Base-by-base conservation (phyloP, 2,113 vertebrate species). In the Zingel zingel region DNA sequence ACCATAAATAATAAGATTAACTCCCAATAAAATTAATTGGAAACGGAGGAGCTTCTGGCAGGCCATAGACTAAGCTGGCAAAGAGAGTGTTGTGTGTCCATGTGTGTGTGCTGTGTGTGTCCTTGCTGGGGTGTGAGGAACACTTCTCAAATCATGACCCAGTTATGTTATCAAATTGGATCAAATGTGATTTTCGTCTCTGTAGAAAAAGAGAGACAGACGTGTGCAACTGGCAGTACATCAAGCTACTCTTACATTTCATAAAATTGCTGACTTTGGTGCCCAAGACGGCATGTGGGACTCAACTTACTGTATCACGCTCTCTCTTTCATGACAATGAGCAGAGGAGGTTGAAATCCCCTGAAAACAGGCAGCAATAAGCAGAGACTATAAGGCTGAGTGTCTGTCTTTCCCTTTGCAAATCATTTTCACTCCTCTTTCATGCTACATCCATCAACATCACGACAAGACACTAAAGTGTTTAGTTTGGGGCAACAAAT, bases 131-230 rank as follows among this genome's bases (percentile, higher is more conserved):
- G 86, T 84, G 90, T 48, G 79, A 87, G 75, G 83, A 91, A 86
- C 77, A 90, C 88, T 89, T 91, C 90, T 92, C 91, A 89, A 91
- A 91, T 87, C 82, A 77, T 92, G 90, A 94, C 90, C 91, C 91
- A 91, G 82, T 94, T 94, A 89, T 91, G 85, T 85, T 91, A 91
- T 92, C 91, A 84, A 83, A 90, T 79, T 90, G 83, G 87, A 93
- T 92, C 86, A 83, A 90, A 92, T 88, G 65, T 78, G 93, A 82
- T 89, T 90, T 89, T 84, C 18, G 13, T 83, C 87, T 86, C 77
- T 21, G 69, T 10, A 68, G 86, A 88, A 66, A 79, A 61, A 68
- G 74, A 83, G 79, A 79, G 63, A 43, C 27, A 81, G 77, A 89
- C 86, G 88, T 77, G 73, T 74, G 81, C 68, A 57, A 59, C 77